A percentile compares a stretch with the other conserved stretches of the same genome.
Evolutionary conservation across 2,888 invertebrate genomes (phyloP).

Genomic region (Autographa gamma): DNA sequence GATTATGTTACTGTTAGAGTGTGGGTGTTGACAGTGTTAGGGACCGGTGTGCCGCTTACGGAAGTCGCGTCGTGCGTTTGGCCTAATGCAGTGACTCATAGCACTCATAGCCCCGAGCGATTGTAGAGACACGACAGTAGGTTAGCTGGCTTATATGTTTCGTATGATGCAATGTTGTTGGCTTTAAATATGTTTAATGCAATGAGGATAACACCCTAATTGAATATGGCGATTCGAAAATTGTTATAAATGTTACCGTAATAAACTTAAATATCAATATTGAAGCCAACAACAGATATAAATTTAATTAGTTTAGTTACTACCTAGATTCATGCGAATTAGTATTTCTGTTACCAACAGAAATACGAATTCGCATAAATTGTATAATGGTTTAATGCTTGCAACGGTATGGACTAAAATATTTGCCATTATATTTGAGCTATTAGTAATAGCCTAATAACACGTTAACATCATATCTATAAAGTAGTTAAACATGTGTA

Average conservation of each 20-base stretch:
- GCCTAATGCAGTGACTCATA: constrained; percentile 50
- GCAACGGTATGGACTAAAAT: too few relatives aligned
- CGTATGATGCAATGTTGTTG: not conserved
- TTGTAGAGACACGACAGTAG: constrained; percentile 34
- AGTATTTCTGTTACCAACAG: too few relatives aligned
- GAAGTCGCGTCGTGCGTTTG: constrained; percentile 52
- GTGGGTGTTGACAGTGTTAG: constrained; percentile 58
- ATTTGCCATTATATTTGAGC: too few relatives aligned
- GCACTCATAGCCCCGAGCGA: constrained; percentile 37
- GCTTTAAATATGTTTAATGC: not conserved
- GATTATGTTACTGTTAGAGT: constrained; percentile 39
- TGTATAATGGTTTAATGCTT: too few relatives aligned
- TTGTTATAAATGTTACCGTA: too few relatives aligned
- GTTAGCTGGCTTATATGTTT: constrained; percentile 11
- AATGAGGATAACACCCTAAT: not conserved
- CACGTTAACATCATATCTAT: not conserved
- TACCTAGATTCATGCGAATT: too few relatives aligned
- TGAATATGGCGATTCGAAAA: not conserved
- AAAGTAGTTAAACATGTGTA: not conserved
- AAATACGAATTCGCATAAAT: too few relatives aligned
- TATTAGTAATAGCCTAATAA: too few relatives aligned
- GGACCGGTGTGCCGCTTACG: constrained; percentile 54
- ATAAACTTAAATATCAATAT: too few relatives aligned
- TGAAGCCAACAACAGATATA: too few relatives aligned
- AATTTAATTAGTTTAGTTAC: too few relatives aligned